These are phyloP conservation scores for Halyomorpha halys DNA, from an alignment of 1,140 invertebrate genomes.

Conservation along the genomic window DNA sequence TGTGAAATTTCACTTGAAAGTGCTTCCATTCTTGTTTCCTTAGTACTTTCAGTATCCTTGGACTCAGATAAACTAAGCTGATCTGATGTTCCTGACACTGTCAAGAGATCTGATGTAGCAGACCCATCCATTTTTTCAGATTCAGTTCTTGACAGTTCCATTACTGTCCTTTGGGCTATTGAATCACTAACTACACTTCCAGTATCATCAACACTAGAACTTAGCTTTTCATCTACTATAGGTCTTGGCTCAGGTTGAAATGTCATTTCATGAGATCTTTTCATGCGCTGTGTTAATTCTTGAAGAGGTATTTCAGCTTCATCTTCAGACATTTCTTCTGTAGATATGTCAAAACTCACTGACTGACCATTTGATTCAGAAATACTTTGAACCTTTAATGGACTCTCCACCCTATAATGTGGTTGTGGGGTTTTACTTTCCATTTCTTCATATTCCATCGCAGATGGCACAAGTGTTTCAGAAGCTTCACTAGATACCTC, in stretches of 20 bases:
- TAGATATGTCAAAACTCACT: constrained; percentile 30
- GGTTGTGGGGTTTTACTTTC: constrained; percentile 27
- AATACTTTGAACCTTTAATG: constrained; percentile 23
- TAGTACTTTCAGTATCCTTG: constrained; percentile 32
- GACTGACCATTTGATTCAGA: constrained; percentile 27
- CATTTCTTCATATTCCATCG: constrained; percentile 41
- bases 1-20: constrained; percentile 33
- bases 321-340: constrained; percentile 31
- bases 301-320: constrained; percentile 21
- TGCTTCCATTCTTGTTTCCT: constrained; percentile 32
- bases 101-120: constrained; percentile 41
- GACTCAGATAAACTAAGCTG: constrained; percentile 32
- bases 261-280: constrained; percentile 79
- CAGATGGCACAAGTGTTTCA: constrained; percentile 76
- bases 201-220: constrained; percentile 20
- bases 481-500: constrained; percentile 77
- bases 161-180: constrained; percentile 38
- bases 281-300: constrained; percentile 47
- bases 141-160: constrained; percentile 40
- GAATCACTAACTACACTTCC: constrained; percentile 29
- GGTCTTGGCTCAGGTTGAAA: constrained; percentile 58
- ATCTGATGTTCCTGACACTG: constrained; percentile 34
- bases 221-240: constrained; percentile 30
- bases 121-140: constrained; percentile 40
- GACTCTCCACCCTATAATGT: background rate